phyloP scores from a whole-genome alignment of 1,140 invertebrate species.

The Nomia melanderi region DNA sequence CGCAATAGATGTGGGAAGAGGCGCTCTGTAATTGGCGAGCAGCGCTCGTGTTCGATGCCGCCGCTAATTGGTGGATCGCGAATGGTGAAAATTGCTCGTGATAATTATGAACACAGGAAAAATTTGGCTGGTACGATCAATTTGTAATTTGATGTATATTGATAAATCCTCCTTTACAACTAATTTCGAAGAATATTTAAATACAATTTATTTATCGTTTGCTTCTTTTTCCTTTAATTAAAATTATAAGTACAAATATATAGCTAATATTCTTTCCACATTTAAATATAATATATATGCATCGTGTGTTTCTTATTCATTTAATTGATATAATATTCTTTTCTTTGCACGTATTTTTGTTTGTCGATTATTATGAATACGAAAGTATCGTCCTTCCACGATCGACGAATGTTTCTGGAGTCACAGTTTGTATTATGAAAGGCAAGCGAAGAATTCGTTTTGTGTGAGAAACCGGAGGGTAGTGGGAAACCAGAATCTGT shows the following conservation, averaged over 20 bases:
- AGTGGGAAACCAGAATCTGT: conserved; percentile 19
- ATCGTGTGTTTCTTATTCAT: too few relatives aligned
- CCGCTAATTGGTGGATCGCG: conserved; percentile 54
- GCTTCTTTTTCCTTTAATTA: too few relatives aligned
- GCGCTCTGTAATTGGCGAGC: conserved; percentile 46
- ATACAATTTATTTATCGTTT: too few relatives aligned
- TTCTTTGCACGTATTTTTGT: too few relatives aligned
- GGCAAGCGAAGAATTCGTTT: not conserved
- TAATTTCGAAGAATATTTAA: too few relatives aligned
- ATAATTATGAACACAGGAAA: conserved; percentile 39
- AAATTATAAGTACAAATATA: too few relatives aligned
- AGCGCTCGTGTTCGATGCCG: conserved; percentile 43
- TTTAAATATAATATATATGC: too few relatives aligned
- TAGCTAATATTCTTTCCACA: too few relatives aligned
- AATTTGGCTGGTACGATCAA: conserved; percentile 44
- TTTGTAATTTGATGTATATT: conserved; percentile 8
- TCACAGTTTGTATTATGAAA: not conserved
- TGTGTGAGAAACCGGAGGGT: not conserved
- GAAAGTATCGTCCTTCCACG: not conserved
- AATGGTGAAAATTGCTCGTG: conserved; percentile 43
- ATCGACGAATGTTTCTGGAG: not conserved
- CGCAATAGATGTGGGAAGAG: conserved; percentile 54
- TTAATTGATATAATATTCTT: not conserved
- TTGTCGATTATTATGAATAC: not conserved
- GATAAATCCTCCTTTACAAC: too few relatives aligned